Base-by-base conservation (phyloP, 2,113 vertebrate genomes). In the Stigmatopora nigra region DNA sequence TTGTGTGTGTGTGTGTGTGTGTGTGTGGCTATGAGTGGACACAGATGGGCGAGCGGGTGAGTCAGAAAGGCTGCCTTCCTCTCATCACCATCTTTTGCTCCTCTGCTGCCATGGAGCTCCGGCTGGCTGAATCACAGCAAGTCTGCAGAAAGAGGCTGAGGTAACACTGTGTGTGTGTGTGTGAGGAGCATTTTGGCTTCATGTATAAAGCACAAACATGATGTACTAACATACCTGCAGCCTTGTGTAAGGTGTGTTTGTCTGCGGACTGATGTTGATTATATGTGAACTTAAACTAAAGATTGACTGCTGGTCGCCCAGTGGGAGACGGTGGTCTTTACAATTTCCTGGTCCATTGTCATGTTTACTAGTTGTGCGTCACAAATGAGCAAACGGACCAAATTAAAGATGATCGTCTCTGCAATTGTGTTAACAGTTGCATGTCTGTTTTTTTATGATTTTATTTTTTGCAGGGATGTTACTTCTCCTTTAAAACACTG, bases 31-130 rank as follows among this genome's bases (percentile, higher is more conserved):
- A 19, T 66, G 83, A 61, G 75, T 64, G 72, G 66, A 73, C 58
- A 67, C 77, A 80, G 77, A 84, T 84, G 82, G 75, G 73, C 83
- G 72, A 69, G 72, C 58, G 65, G 75, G 76, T 80, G 83, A 86
- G 72, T 84, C 80, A 82, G 71, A 78, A 82, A 68, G 75, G 78
- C 77, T 84, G 76, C 72, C 78, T 83, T 75, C 72, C 80, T 84
- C 86, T 75, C 84, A 76, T 85, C 86, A 69, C 72, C 51, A 16
- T 49, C 76, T 73, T 75, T 80, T 72, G 64, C 81, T 75, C 75
- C 70, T 78, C 78, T 77, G 81, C 84, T 72, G 71, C 70, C 74
- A 88, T 88, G 87, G 81, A 80, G 79, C 82, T 82, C 69, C 70
- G 67, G 69, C 80, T 75, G 79, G 71, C 78, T 82, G 81, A 84